These are phyloP conservation scores for Heterodera filipjevi DNA, from an alignment of 2,888 invertebrate species.

Conservation along the genomic window DNA sequence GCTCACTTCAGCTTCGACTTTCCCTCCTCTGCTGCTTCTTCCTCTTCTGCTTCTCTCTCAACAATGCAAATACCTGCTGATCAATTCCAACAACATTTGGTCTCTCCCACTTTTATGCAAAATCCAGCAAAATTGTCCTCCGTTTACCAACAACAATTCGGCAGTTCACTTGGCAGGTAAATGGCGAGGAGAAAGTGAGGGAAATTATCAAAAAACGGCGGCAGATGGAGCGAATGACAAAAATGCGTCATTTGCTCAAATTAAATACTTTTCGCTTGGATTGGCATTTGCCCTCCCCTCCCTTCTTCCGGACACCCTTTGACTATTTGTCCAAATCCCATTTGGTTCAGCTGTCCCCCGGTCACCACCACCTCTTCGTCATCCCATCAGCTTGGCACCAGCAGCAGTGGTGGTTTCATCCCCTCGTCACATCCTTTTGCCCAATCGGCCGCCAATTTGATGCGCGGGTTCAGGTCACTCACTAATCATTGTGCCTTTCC, in stretches of 20 bases:
- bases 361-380: too few species aligned
- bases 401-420: neutral
- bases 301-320: neutral
- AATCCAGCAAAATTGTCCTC: neutral
- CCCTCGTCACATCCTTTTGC: constrained; percentile 28
- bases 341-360: neutral
- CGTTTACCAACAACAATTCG: constrained; percentile 4
- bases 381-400: neutral
- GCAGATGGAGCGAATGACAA: too few species aligned
- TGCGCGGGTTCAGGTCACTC: constrained; percentile 31
- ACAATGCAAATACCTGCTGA: neutral
- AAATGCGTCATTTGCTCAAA: too few species aligned
- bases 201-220: neutral
- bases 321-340: neutral
- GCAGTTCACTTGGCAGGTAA: neutral
- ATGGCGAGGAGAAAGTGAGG: neutral
- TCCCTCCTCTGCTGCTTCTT: neutral
- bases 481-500: neutral
- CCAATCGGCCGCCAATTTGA: constrained; percentile 38
- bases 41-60: neutral
- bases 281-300: too few species aligned
- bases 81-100: neutral
- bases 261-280: too few species aligned
- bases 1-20: neutral
- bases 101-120: neutral